Conservation (phyloP, 2,113 vertebrate species). For the Cyphomyrus discorhynchus region DNA sequence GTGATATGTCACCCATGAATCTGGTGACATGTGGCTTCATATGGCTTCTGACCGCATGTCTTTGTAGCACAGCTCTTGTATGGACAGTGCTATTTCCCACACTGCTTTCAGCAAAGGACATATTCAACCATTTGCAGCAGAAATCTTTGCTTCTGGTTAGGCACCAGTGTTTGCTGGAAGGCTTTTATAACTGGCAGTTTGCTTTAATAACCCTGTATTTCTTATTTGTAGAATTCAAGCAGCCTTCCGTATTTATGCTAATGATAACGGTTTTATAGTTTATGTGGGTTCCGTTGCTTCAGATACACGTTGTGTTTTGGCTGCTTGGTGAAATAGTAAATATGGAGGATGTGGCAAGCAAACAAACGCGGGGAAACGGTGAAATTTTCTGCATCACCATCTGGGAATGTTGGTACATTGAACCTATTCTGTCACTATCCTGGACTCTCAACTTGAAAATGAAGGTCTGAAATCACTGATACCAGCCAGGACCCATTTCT, state of each 20-base stretch:
- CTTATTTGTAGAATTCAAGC: constrained; percentile 28
- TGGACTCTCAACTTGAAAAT: constrained; percentile 46
- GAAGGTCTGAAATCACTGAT: constrained; percentile 54
- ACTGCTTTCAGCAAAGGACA: background rate
- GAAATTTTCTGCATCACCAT: background rate
- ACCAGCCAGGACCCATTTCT: constrained; percentile 48
- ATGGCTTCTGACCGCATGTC: background rate
- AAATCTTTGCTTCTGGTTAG: constrained; percentile 32
- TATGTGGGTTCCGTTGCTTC: constrained; percentile 46
- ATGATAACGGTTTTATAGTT: constrained; percentile 39
- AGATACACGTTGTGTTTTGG: constrained; percentile 39
- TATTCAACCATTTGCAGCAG: constrained; percentile 7
- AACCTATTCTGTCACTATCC: constrained; percentile 34
- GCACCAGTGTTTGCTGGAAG: constrained; percentile 28
- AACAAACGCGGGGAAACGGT: background rate
- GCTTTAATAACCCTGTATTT: constrained; percentile 41
- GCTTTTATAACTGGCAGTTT: constrained; percentile 28
- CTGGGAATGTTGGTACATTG: background rate
- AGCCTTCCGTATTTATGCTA: constrained; percentile 36
- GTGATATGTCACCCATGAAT: background rate
- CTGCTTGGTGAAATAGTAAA: constrained; percentile 41
- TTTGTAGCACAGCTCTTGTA: background rate
- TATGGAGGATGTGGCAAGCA: constrained; percentile 41
- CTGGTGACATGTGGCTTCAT: background rate
- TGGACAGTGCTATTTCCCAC: background rate